Evolutionary conservation across 2,113 vertebrate genomes (phyloP), one percentile per base, ranked within the genome.

Genomic region (Oriolus oriolus): DNA sequence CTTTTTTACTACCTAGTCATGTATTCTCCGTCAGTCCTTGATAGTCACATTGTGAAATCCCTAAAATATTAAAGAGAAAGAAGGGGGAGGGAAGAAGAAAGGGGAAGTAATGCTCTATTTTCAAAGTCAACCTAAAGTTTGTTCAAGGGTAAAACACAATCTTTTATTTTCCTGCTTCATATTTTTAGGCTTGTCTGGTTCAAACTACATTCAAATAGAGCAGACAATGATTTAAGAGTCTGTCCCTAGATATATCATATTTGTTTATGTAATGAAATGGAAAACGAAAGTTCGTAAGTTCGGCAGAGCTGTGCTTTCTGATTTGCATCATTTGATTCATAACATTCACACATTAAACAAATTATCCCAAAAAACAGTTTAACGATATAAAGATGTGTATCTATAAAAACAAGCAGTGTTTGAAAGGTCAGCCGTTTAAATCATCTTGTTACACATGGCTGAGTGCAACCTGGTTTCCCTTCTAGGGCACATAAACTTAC

Each of bases 371-470:
- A 33, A 9, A 1, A 3, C 71, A 65, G 49, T 85, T 81, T 52
- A 76, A 50, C 0, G 0, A 45, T 77, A 47, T 61, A 87, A 91
- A 94, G 91, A 83, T 83, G 64, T 52, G 45, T 54, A 70, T 89
- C 73, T 87, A 20, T 69, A 64, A 93, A 90, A 93, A 84, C 52
- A 85, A 92, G 91, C 53, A 19, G 71, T 70, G 47, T 90, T 95
- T 93, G 60, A 94, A 95, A 96, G 93, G 87, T 96, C 70, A 90
- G 63, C 59, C 27, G 5, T 91, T 96, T 85, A 93, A 94, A 94
- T 94, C 57, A 87, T 76, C 84, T 39, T 63, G 63, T 93, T 71
- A 75, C 11, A 49, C 50, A 16, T 6, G 53, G 54, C 86, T 87
- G 65, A 59, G 54, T 26, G n/a, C 66, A 93, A 26, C 68, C 41